These are phyloP conservation scores for Heliconius ethilla DNA, from an alignment of 2,888 invertebrate genomes.

Conservation along the genomic window DNA sequence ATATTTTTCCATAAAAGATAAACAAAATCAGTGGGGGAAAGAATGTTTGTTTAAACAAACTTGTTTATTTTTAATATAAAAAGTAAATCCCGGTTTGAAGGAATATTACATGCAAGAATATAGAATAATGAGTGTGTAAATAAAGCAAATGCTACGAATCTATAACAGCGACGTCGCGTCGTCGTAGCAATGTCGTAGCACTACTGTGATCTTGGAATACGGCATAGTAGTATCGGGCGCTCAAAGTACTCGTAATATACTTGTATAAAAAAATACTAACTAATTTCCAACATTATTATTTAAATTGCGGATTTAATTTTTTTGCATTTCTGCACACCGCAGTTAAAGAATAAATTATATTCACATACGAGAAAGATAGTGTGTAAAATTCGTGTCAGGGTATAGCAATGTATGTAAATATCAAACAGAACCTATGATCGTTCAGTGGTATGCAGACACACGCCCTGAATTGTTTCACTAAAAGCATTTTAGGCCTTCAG, in stretches of 20 bases:
- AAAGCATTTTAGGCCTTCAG: constrained; percentile 30
- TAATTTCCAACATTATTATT: background rate
- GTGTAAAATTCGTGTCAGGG: background rate
- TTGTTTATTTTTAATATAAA: background rate
- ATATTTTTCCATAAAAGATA: too few relatives aligned
- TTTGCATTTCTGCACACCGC: background rate
- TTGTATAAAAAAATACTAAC: too few relatives aligned
- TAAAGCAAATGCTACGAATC: background rate
- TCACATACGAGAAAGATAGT: background rate
- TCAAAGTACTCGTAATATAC: too few relatives aligned
- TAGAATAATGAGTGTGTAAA: background rate
- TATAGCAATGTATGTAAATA: constrained; percentile 7
- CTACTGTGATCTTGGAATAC: too few relatives aligned
- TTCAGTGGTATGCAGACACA: constrained; percentile 29
- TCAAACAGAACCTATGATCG: constrained; percentile 10
- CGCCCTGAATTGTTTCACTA: constrained; percentile 24
- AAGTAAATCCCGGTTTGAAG: background rate
- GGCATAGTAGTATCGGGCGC: too few relatives aligned
- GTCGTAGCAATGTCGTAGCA: background rate
- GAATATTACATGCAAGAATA: background rate
- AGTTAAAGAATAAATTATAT: background rate
- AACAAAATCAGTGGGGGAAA: too few relatives aligned
- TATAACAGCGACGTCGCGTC: background rate
- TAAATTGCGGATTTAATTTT: background rate
- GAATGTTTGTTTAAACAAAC: too few relatives aligned